These are phyloP conservation scores for Circaetus cinerascens DNA, from an alignment of 2,113 vertebrate genomes.

Conservation along the genomic window DNA sequence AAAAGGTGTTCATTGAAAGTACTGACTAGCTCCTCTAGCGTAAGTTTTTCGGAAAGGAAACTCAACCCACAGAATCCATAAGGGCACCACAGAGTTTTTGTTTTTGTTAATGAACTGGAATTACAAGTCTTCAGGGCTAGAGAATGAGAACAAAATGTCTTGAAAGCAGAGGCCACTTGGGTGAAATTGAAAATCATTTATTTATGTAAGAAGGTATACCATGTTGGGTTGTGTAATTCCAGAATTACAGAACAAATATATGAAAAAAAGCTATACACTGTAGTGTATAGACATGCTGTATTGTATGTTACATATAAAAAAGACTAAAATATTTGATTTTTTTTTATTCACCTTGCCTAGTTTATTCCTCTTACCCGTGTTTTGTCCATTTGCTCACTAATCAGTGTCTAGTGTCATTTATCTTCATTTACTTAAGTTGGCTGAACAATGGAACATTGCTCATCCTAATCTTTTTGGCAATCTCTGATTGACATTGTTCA, in stretches of 20 bases:
- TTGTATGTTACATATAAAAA: neutral
- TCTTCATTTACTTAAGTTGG: slow-evolving; percentile 1
- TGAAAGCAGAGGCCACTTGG: neutral
- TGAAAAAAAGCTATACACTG: neutral
- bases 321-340: neutral
- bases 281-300: neutral
- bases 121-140: neutral
- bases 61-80: neutral
- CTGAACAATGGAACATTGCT: neutral
- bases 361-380: neutral
- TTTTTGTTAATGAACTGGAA: neutral
- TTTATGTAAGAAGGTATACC: neutral
- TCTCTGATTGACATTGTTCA: neutral
- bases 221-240: neutral
- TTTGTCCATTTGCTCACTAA: neutral
- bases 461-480: neutral
- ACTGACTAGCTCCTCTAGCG: neutral
- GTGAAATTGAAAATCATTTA: neutral
- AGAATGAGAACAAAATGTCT: neutral
- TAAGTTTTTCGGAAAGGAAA: neutral
- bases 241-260: neutral
- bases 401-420: neutral
- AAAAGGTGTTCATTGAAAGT: neutral
- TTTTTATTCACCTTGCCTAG: neutral
- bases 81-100: neutral